A percentile compares a stretch with the other conserved stretches of the same genome.
These are phyloP conservation scores for Apodemia duryi DNA, from an alignment of 2,888 invertebrate species.

Conservation along the genomic window DNA sequence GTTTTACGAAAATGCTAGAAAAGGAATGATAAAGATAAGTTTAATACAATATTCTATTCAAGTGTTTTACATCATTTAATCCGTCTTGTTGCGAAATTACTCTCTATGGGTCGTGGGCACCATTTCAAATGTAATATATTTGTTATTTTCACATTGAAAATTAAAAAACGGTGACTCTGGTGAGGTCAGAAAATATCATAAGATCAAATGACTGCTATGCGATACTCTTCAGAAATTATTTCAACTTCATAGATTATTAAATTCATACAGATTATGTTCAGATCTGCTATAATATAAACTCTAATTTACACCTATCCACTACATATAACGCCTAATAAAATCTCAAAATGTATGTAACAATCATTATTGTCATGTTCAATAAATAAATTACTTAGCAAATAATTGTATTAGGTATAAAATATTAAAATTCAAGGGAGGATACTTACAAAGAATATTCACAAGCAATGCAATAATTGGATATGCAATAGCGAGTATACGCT, in stretches of 20 bases:
- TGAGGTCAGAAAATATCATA: background rate
- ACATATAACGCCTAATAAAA: slow-evolving; percentile 7
- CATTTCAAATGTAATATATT: too few relatives aligned
- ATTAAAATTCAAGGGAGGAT: background rate
- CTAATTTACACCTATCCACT: slow-evolving; percentile 5
- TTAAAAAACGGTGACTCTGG: too few relatives aligned
- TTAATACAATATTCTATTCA: too few relatives aligned
- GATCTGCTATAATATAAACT: background rate
- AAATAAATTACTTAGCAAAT: slow-evolving; percentile 34
- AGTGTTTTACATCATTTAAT: too few relatives aligned
- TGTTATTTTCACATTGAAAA: too few relatives aligned
- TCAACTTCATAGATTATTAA: background rate
- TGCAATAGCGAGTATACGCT: background rate
- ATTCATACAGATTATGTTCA: background rate
- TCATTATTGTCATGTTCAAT: slow-evolving; percentile 65
- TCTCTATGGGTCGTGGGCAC: too few relatives aligned
- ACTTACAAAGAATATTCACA: background rate
- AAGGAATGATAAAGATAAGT: too few relatives aligned
- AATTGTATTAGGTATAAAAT: background rate
- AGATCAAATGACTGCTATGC: background rate
- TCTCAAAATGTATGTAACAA: slow-evolving; percentile 39
- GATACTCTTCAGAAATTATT: background rate
- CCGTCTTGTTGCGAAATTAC: too few relatives aligned
- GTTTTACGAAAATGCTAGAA: too few relatives aligned
- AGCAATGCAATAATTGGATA: background rate